A percentile compares a stretch with the other conserved stretches of the same genome.
Evolutionary conservation across 2,797 vertebrate species (phyloP).

Genomic region (Tadarida brasiliensis): DNA sequence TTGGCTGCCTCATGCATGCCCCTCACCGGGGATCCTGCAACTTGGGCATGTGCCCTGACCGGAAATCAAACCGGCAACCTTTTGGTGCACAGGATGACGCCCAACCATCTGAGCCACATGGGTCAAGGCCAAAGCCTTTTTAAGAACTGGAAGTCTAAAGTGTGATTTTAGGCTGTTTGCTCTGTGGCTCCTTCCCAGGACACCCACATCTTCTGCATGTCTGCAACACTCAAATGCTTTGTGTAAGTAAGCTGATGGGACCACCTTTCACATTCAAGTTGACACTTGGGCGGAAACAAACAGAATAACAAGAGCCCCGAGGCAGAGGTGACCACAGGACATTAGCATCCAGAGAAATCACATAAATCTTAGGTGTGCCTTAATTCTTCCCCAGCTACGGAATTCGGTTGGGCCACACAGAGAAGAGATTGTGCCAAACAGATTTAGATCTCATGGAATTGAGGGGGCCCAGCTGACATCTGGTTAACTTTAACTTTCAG

Average conservation of each 20-base stretch:
- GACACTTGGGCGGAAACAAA: background rate
- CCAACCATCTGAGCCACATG: too few species aligned
- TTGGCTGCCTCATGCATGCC: too few species aligned
- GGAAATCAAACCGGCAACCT: too few species aligned
- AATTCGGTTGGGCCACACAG: background rate
- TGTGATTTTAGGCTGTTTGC: background rate
- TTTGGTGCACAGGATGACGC: too few species aligned
- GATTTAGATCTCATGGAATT: background rate
- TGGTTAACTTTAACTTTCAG: background rate
- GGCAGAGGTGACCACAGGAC: background rate
- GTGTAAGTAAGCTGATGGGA: background rate
- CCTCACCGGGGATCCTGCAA: too few species aligned
- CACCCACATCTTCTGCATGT: background rate
- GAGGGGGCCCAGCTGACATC: background rate
- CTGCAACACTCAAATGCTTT: background rate
- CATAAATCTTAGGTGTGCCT: background rate
- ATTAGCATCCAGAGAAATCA: background rate
- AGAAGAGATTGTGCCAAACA: background rate
- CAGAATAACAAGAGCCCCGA: background rate
- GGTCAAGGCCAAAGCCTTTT: background rate
- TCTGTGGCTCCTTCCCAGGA: background rate
- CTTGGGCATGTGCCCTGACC: too few species aligned
- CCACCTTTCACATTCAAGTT: background rate
- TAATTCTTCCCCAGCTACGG: background rate
- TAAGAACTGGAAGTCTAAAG: background rate